These are phyloP conservation scores for Lasiommata megera DNA, from an alignment of 2,888 invertebrate species.

Conservation along the genomic window DNA sequence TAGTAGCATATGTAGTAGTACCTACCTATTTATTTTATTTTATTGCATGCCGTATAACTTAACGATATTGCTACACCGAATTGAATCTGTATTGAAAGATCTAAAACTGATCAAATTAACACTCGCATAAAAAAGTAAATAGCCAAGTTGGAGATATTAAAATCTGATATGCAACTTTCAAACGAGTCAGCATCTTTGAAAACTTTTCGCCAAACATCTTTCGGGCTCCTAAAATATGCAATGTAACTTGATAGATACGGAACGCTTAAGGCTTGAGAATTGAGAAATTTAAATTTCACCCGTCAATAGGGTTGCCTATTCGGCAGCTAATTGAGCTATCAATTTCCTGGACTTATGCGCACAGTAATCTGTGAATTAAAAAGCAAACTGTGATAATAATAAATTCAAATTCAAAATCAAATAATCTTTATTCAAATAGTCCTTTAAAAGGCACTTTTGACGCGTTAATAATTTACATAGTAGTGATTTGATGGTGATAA, in stretches of 20 bases:
- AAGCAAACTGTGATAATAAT: too few relatives aligned
- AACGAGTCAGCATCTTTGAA: slow-evolving; percentile 22
- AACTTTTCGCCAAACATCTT: slow-evolving; percentile 24
- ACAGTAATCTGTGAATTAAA: too few relatives aligned
- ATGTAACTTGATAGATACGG: slow-evolving; percentile 26
- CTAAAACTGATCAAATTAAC: neutral
- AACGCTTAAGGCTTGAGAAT: slow-evolving; percentile 11
- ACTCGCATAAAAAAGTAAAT: slow-evolving; percentile 3
- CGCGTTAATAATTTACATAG: too few relatives aligned
- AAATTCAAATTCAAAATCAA: too few relatives aligned
- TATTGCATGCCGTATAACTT: too few relatives aligned
- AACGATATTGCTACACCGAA: neutral
- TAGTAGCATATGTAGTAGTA: too few relatives aligned
- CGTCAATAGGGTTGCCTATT: slow-evolving; percentile 2
- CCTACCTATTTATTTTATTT: too few relatives aligned
- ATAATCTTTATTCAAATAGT: too few relatives aligned
- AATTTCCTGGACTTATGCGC: too few relatives aligned
- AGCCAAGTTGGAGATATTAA: slow-evolving; percentile 10
- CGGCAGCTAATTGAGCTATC: neutral
- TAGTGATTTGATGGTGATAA: too few relatives aligned
- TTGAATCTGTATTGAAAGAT: neutral
- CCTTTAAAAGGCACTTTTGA: too few relatives aligned
- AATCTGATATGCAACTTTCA: slow-evolving; percentile 15
- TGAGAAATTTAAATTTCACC: slow-evolving; percentile 21
- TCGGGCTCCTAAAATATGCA: slow-evolving; percentile 21